Evolutionary conservation across 2,113 vertebrate genomes (phyloP), one percentile per base, ranked within the genome.

Genomic region (Macquaria australasica): DNA sequence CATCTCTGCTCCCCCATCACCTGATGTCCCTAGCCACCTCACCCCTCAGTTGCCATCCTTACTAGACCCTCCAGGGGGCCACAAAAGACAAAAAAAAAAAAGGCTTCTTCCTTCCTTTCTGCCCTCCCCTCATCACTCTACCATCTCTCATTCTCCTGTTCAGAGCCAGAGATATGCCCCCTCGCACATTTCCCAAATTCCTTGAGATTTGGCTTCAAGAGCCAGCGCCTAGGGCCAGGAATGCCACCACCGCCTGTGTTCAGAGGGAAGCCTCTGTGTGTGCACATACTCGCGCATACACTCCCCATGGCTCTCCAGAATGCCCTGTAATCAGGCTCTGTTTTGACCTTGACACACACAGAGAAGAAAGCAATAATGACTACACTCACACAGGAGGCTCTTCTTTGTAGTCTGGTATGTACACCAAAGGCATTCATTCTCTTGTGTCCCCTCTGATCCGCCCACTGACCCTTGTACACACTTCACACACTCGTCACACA

Each of bases 311-410:
- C 82, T 89, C 69, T 71, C 63, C 83, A 82, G 85, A 90, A 88
- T 91, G 89, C 92, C 90, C 92, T 94, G 89, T 95, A 95, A 95
- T 95, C 94, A 95, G 88, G 88, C 91, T 89, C 87, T 84, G 84
- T 91, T 92, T 92, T 94, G 93, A 95, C 95, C 93, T 94, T 95
- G 92, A 94, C 92, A 93, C 94, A 94, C 92, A 92, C 81, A 48
- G 84, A 92, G 93, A 92, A 95, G 91, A 94, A 93, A 93, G 91
- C 90, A 83, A 85, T 92, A 89, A 94, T 93, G 90, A 92, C 83
- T 91, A 53, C 73, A 75, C 91, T 92, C 90, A 88, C 83, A 88
- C 93, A 90, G 91, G 87, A 93, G 88, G 81, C 83, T 77, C 77
- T 48, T 89, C 90, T 93, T 91, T 94, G 92, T 93, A 84, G 15